A percentile compares a stretch with the other conserved stretches of the same genome.
These are phyloP conservation scores for Natator depressus DNA, from an alignment of 2,113 vertebrate genomes.

Conservation along the genomic window DNA sequence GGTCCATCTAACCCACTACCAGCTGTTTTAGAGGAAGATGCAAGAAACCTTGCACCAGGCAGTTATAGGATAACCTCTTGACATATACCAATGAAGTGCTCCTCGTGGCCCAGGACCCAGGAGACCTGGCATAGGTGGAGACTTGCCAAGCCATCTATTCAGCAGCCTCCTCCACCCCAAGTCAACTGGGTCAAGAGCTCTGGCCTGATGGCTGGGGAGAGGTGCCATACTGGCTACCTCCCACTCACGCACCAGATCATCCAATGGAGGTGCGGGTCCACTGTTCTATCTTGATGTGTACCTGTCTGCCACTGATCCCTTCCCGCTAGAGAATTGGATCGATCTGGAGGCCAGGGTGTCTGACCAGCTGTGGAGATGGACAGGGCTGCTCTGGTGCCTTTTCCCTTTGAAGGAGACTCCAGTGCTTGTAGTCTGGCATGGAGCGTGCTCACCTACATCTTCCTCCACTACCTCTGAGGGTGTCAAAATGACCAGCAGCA, in stretches of 20 bases:
- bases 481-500: not conserved
- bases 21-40: not conserved
- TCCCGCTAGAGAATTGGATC: not conserved
- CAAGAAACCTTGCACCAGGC: not conserved
- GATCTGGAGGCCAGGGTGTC: not conserved
- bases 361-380: not conserved
- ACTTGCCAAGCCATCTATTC: not conserved
- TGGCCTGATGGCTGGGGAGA: not conserved
- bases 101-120: not conserved
- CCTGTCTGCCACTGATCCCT: not conserved
- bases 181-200: not conserved
- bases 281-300: not conserved
- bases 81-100: not conserved
- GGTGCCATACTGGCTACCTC: not conserved
- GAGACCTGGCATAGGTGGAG: not conserved
- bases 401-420: not conserved
- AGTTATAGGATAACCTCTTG: not conserved
- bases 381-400: not conserved
- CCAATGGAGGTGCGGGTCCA: not conserved
- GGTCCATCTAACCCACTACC: not conserved
- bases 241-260: too few relatives aligned
- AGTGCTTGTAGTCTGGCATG: not conserved
- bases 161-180: not conserved
- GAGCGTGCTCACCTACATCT: not conserved
- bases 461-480: not conserved